Base-by-base conservation (phyloP, 2,888 invertebrate genomes). In the Teleogryllus oceanicus region DNA sequence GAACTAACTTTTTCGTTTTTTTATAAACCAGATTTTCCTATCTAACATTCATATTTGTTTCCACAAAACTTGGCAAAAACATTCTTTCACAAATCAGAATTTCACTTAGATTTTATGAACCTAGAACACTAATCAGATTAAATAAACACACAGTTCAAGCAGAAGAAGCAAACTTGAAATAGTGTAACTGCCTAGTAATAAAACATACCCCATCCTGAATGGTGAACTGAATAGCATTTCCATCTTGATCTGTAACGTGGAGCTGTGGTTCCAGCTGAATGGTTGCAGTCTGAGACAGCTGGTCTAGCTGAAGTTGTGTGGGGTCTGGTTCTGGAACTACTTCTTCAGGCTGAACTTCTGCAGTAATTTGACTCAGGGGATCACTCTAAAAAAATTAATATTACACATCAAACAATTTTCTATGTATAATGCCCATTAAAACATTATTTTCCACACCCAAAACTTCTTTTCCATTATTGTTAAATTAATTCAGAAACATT, bases 221-320 rank as follows among this genome's bases (percentile, higher is more conserved):
- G 1, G 92, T 92, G 84, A 93, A 90, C 83, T 91, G 92, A 79
- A 91, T 87, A 2, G 92, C 91, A 86, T 92, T 92, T 49, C 92
- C 93, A 80, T 91, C 90, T 84, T 91, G 91, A 85, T 93, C 93
- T 0, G 92, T 90, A 81, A 93, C 90, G 49, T 82, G 83, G 10
- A 80, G 49, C 24, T 80, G 79, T 16, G 78, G 76, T 13, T 77
- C 77, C n/a, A 77, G n/a, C 77, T 77, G 77, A n/a, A 49, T 49
- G 11, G 49, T 49, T 16, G 24, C 77, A 49, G 77, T 18, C n/a
- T 77, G 77, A 16, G 62, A 62, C 13, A 62, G 62, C 16, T 62
- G 62, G n/a, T 62, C 62, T n/a, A 62, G n/a, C 62, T 62, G 62
- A n/a, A 62, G 62, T 18, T 62, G 62, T 18, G 13, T 13, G 62